Evolutionary conservation across 2,113 vertebrate genomes (phyloP), one percentile per base, ranked within the genome.

Genomic region (Edolisoma coerulescens): DNA sequence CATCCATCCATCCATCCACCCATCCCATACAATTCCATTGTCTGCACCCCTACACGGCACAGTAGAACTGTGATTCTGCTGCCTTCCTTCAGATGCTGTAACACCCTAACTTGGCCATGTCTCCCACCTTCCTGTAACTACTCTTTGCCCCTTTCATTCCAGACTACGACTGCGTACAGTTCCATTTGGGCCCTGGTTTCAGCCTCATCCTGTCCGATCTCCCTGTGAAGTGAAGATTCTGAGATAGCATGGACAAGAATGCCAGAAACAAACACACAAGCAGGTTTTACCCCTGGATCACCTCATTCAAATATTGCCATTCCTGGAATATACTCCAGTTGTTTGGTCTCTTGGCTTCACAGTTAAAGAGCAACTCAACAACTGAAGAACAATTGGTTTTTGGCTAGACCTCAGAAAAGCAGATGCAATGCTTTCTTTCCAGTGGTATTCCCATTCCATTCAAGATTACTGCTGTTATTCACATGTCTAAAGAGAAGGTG

Each of bases 1-100:
- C 64, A 49, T 20, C 67, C 24, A 37, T 16, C n/a, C n/a, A 37
- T 12, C 24, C 67, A 37, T 7, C 14, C 49, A 41, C 7, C 37
- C 35, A 20, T 6, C 52, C 4, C 3, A 17, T 27, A 42, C 1
- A 5, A 16, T 54, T 16, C 30, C 32, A 8, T 28, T 50, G 6
- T 26, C 49, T 59, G 16, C 44, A 50, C 3, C 7, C 9, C 6
- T 23, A 4, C 4, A 3, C 16, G 13, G 6, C 16, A 8, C 3
- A 76, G 17, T 1, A 39, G 9, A 77, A 7, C 17, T 81, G 37
- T 39, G 57, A 28, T 35, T 50, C 56, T 57, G 3, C 44, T 73
- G 23, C 37, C 37, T 50, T 71, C 10, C 3, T 8, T 68, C 59
- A 44, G 20, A 3, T 6, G 21, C 5, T 64, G 13, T 37, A 49